A percentile compares a stretch with the other conserved stretches of the same genome.
Evolutionary conservation across 2,113 vertebrate genomes (phyloP).

Genomic region (Elgaria multicarinata): DNA sequence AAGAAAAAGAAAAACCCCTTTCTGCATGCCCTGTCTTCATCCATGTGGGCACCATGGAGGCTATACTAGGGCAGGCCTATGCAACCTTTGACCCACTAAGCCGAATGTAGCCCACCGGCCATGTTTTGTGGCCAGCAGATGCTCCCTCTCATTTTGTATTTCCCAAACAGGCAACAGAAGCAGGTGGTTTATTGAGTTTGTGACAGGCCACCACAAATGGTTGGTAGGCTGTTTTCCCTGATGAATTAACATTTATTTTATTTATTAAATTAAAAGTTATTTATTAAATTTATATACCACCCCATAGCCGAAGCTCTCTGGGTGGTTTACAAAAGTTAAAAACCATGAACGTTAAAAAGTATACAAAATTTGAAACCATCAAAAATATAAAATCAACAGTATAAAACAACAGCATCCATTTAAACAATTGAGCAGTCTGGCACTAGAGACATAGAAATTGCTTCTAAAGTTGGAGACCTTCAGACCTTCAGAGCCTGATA

Average conservation of each 20-base stretch:
- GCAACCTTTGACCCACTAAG: background rate
- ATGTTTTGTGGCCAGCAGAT: background rate
- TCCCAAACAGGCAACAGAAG: no score
- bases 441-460: background rate
- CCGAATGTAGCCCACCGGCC: background rate
- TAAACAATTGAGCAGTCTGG: background rate
- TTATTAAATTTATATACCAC: no score
- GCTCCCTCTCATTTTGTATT: background rate
- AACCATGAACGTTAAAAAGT: no score
- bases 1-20: background rate
- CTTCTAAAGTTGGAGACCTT: background rate
- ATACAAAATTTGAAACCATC: no score
- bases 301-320: no score
- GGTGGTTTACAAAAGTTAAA: no score
- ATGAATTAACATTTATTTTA: no score
- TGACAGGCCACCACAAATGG: no score
- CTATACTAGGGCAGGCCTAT: background rate
- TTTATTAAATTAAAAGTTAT: no score
- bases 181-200: no score
- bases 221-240: background rate
- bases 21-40: background rate
- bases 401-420: no score
- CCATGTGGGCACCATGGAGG: background rate
- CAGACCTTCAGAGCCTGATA: background rate
- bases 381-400: no score